Evolutionary conservation across 92 coral and sea anemone species (phyloP), one percentile per base, ranked within the genome.

Genomic region (Epizoanthus rinbou): DNA sequence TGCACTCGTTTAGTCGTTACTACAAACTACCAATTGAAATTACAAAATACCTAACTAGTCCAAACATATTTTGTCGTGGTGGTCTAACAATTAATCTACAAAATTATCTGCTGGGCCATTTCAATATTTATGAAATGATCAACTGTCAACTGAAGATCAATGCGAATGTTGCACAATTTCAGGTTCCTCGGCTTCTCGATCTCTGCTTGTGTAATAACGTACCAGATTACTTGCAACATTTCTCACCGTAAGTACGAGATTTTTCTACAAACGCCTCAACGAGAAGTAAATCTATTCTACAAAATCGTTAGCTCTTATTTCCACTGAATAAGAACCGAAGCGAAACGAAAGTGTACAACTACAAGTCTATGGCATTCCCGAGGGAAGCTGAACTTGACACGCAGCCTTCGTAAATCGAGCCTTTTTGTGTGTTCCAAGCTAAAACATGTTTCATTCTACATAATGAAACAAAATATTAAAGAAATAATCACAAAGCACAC

Each of bases 81-180:
- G 23, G 4, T 67, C 73, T 15, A 67, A 33, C 47, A 16, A 33
- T 19, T 14, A 33, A 24, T 65, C 39, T 25, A 65, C 35, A 25
- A 63, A 65, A 28, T 67, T 31, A 33, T 2, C 45, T 67, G 14
- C 41, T 25, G 69, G 45, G 8, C 47, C 39, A 67, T 16, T 64
- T 66, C 25, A 31, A 57, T 57, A 75, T 75, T 57, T 75, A 35
- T 41, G 23, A 31, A 18, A 75, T 3, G 16, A 21, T 15, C 79
- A 24, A 50, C 63, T 5, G 5, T 35, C 31, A 56, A 75, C 35
- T 31, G 65, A 18, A 56, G 16, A 59, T 10, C 18, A 28, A 28
- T 28, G 31, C 2, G n/a, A 23, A 78, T 60, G 23, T 78, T 78
- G 82, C 82, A 78, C 82, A 78, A 78, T 41, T 59, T 14, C 37